These are phyloP conservation scores for Gonatopus flavifemur DNA, from an alignment of 1,140 invertebrate genomes.

Conservation along the genomic window DNA sequence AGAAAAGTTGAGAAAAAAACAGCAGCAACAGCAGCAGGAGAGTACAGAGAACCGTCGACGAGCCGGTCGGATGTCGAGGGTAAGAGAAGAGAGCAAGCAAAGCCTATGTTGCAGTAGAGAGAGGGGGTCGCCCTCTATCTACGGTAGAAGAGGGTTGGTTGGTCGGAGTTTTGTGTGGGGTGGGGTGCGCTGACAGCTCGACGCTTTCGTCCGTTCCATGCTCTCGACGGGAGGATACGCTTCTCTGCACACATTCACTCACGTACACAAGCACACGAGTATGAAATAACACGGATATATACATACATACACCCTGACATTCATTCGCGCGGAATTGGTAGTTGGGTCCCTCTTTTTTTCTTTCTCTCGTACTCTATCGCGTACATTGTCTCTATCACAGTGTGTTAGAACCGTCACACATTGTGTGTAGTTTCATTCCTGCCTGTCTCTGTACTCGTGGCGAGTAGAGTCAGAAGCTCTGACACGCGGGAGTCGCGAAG, in stretches of 20 bases:
- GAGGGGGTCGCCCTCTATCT: slow-evolving; percentile 21
- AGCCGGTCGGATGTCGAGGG: too few species aligned
- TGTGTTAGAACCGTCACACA: slow-evolving; percentile 48
- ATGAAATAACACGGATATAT: not conserved
- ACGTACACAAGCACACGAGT: slow-evolving; percentile 25
- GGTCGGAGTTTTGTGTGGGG: slow-evolving; percentile 25
- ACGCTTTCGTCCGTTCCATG: slow-evolving; percentile 51
- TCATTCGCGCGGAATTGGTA: slow-evolving; percentile 24
- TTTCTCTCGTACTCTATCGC: slow-evolving; percentile 31
- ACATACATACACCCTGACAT: slow-evolving; percentile 22
- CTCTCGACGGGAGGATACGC: slow-evolving; percentile 56
- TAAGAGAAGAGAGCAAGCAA: slow-evolving; percentile 21
- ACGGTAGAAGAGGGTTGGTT: slow-evolving; percentile 32
- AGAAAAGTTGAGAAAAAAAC: not conserved
- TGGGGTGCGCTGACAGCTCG: slow-evolving; percentile 59
- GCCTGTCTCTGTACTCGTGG: slow-evolving; percentile 47
- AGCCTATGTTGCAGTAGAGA: slow-evolving; percentile 7
- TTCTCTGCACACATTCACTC: slow-evolving; percentile 52
- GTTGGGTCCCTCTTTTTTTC: slow-evolving; percentile 26
- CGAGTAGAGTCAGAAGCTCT: slow-evolving; percentile 48
- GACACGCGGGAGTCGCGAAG: slow-evolving; percentile 41
- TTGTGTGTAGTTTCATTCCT: slow-evolving; percentile 51
- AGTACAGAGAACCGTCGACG: too few species aligned
- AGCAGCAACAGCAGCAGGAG: slow-evolving; percentile 9
- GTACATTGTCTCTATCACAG: slow-evolving; percentile 32